Evolutionary conservation across 2,888 invertebrate species (phyloP), one percentile per base, ranked within the genome.

Genomic region (Phyllotreta cruciferae): DNA sequence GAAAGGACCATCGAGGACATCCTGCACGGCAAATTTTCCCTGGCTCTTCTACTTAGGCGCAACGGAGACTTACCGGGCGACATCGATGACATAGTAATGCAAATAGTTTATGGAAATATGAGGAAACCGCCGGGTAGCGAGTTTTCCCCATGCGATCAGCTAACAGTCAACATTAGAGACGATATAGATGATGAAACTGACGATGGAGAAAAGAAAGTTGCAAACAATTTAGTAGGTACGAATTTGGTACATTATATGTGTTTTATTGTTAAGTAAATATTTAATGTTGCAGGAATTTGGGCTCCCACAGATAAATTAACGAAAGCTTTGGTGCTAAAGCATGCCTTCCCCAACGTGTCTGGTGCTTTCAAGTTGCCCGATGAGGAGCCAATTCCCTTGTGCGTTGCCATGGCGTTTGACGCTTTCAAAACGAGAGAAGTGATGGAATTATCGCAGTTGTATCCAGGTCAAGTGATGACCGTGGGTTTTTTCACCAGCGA

Each of bases 401-500:
- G 89, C 80, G 77, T 89, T 60, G 85, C 87, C 2, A 83, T 92
- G 69, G 85, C 89, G 67, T 91, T 87, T 75, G 88, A 90, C 54
- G 88, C 89, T 6, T 86, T 85, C 77, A 90, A 89, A 78, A 85
- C 88, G 1, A 83, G 83, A 60, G 88, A 88, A 37, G 84, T 90
- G 37, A 80, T 87, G 53, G 82, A 84, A 14, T 76, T 86, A 6
- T 83, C 83, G 63, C 73, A 81, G 10, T 79, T 83, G 6, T 84
- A 84, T 55, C 75, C 77, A 1, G 81, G 85, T 0, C 84, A 87
- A 5, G 79, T 92, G 2, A 82, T 90, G 44, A 81, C 85, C 45
- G 88, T 87, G 74, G 92, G 91, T 0, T 90, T 88, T 80, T 93
- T 90, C 73, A 86, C 87, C 0, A 86, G 83, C 67, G 85, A 86